Base-by-base conservation (phyloP, 2,113 vertebrate species). In the Agapornis roseicollis region DNA sequence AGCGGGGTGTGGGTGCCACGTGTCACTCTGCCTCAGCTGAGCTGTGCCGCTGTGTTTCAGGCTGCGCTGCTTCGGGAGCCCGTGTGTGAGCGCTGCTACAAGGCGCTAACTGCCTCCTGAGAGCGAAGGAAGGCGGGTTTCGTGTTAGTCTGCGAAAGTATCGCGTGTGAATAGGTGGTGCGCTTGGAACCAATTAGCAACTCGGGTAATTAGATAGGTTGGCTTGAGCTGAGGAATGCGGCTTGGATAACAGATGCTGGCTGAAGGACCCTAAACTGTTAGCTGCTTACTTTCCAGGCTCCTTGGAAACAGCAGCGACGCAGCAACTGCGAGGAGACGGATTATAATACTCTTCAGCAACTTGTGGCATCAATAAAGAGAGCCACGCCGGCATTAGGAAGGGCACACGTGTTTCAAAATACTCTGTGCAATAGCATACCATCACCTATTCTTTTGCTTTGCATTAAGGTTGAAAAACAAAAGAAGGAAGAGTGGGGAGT, bases 21-120 rank as follows among this genome's bases (percentile, higher is more conserved):
- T 88, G 90, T 88, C 90, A 42, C 4, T 4, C 8, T 4, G 23
- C 13, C 3, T 31, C 16, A 10, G 60, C 69, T 5, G 47, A 13
- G 44, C 31, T 9, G 24, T 4, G 5, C 12, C 8, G 29, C 5
- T 5, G 29, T 13, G 31, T 5, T 13, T 31, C 2, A 13, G 31
- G 0, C 3, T 33, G 53, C 11, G 18, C 16, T 3, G n/a, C 10
- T 3, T 2, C 12, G 42, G 65, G 17, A 4, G 9, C 0, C 9
- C 3, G 22, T 1, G 4, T 0, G 17, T 0, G 60, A 41, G 0
- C 27, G 4, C 5, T 31, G 8, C 23, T 1, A 46, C 37, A 1
- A 1, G 27, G 58, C 52, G 20, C 31, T 1, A 1, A 0, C 4
- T 2, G 50, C 35, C 29, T 28, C 49, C 0, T 4, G 33, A 0